phyloP scores from a whole-genome alignment of 2,797 vertebrate species.

The Halcyon badia region DNA sequence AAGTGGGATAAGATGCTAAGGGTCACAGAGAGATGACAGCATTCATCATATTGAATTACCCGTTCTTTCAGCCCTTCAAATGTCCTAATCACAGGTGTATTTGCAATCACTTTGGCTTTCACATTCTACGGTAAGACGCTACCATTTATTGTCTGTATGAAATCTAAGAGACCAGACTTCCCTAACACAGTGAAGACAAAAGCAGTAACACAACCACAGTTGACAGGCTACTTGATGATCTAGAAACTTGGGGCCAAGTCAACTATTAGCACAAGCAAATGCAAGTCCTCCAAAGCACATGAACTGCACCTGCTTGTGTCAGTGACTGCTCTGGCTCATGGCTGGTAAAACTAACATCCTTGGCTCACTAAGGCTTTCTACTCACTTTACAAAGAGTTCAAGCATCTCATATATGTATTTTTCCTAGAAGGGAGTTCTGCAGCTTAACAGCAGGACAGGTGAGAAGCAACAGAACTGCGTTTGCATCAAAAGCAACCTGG shows the following conservation, averaged over 20 bases:
- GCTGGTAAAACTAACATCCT: not conserved
- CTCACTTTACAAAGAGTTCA: not conserved
- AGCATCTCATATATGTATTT: accelerated
- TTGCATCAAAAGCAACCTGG: not conserved
- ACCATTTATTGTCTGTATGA: not conserved
- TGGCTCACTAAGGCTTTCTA: not conserved
- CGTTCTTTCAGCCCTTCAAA: not conserved
- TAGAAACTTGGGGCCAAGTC: not conserved
- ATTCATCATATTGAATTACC: not conserved
- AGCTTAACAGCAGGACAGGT: not conserved
- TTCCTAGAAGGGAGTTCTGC: not conserved
- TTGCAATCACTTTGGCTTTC: not conserved
- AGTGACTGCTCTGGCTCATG: not conserved
- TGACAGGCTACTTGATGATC: not conserved
- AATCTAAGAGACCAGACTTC: not conserved
- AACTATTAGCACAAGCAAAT: not conserved
- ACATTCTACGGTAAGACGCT: not conserved
- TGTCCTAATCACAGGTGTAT: not conserved
- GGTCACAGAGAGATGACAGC: not conserved
- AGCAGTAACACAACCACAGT: not conserved
- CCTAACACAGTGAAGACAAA: not conserved
- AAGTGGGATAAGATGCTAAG: not conserved
- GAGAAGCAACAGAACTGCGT: not conserved
- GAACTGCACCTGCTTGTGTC: not conserved
- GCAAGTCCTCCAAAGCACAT: accelerated